Evolutionary conservation across 2,113 vertebrate species (phyloP).

Genomic region (Sebastes schlegelii): DNA sequence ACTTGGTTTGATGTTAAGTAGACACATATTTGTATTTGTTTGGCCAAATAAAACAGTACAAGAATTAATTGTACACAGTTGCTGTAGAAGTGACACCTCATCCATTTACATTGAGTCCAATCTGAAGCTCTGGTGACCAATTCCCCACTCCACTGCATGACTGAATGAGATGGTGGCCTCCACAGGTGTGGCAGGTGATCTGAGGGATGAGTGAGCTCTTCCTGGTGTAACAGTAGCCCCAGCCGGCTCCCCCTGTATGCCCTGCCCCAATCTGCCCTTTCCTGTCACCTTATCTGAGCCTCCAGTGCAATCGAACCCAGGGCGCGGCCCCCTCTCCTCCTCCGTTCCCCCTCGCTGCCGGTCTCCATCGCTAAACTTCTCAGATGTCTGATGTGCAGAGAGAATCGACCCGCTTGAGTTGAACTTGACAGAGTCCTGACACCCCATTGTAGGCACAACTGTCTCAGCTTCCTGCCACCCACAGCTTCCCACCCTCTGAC

Average conservation of each 20-base stretch:
- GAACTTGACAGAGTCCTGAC: slow-evolving; percentile 70
- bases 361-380: slow-evolving; percentile 58
- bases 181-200: slow-evolving; percentile 73
- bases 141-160: slow-evolving; percentile 37
- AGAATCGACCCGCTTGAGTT: slow-evolving; percentile 56
- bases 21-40: neutral
- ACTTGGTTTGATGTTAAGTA: neutral
- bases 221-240: slow-evolving; percentile 66
- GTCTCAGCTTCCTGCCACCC: slow-evolving; percentile 65
- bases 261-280: slow-evolving; percentile 58
- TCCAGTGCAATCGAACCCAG: slow-evolving; percentile 72
- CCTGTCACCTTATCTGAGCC: slow-evolving; percentile 76
- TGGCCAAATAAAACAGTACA: neutral
- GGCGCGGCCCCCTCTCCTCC: slow-evolving; percentile 33
- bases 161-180: slow-evolving; percentile 38
- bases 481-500: slow-evolving; percentile 55
- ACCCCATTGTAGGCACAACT: slow-evolving; percentile 46
- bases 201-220: slow-evolving; percentile 79
- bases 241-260: slow-evolving; percentile 36
- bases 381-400: slow-evolving; percentile 66
- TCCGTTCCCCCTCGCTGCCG: slow-evolving; percentile 43
- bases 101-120: neutral
- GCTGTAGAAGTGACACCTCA: neutral
- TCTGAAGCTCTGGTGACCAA: slow-evolving; percentile 7
- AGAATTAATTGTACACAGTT: slow-evolving; percentile 3